Base-by-base conservation (phyloP, 1,140 invertebrate species). In the Drosophila oshimai region DNA sequence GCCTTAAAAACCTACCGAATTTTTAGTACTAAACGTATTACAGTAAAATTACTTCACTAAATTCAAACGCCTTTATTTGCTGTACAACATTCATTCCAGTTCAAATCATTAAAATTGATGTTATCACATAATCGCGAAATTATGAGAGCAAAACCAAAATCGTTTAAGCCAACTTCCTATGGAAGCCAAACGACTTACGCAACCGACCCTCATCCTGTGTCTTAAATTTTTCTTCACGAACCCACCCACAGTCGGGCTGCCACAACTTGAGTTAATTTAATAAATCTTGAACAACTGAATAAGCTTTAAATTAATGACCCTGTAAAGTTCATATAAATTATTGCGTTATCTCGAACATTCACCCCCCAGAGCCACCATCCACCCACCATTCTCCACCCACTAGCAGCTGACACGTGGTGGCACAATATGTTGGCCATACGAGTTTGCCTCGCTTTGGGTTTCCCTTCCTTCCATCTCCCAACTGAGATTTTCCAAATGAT, bases 271-370 rank as follows among this genome's bases (percentile, higher is more conserved):
- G 89, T 90, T 90, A 87, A 90, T 90, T 90, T 90, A 90, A 90
- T 90, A 90, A 90, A 90, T 90, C 89, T 90, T 90, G 77, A 90
- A 90, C 89, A 90, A 90, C 89, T 90, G 89, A 90, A 89, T 90
- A 87, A 90, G 89, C 89, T 90, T 90, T 87, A 89, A 90, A 90
- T 90, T 90, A 90, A 90, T 90, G 89, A 90, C 89, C 78, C 74
- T 83, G 84, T 89, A 89, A 90, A 90, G 76, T 87, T 89, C 76
- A 81, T 81, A 89, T 89, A 89, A 89, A 81, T 89, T 87, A 89
- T 89, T 76, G 65, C 80, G 70, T 87, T 87, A 81, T 89, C 86
- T 89, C 37, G 45, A 64, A 47, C 68, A 50, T 29, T 50, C 58
- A 34, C 34, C 41, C 50, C 33, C 10, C 34, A 31, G 15, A 15